phyloP scores from a whole-genome alignment of 2,888 invertebrate genomes.

The Philaethria dido region DNA sequence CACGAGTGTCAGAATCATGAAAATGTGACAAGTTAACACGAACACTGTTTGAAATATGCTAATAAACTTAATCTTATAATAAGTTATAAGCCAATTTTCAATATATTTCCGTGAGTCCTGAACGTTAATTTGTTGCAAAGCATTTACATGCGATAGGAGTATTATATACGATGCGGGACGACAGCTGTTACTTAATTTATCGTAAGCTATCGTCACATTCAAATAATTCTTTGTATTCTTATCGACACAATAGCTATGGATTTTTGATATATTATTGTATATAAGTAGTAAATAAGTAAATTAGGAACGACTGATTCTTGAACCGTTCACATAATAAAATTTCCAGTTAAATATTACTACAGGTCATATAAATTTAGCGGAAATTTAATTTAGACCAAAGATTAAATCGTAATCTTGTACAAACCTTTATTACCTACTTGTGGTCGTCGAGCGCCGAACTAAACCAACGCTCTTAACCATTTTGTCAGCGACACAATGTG shows the following conservation, averaged over 20 bases:
- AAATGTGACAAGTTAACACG: not conserved
- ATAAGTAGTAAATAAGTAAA: not conserved
- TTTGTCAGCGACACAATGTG: constrained; percentile 46
- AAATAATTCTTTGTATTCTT: constrained; percentile 21
- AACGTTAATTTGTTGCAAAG: constrained; percentile 38
- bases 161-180: constrained; percentile 36
- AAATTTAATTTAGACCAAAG: constrained; percentile 27
- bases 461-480: constrained; percentile 27
- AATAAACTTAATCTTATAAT: not conserved
- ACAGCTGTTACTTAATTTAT: constrained; percentile 46
- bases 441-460: constrained; percentile 19
- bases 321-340: constrained; percentile 12
- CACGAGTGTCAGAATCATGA: not conserved
- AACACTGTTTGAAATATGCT: not conserved
- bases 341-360: constrained; percentile 1
- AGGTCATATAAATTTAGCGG: constrained; percentile 21
- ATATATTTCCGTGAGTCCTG: constrained; percentile 15
- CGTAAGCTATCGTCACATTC: constrained; percentile 34
- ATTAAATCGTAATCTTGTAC: constrained; percentile 26
- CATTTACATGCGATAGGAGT: constrained; percentile 39
- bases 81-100: constrained; percentile 12
- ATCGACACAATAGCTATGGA: not conserved
- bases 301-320: not conserved
- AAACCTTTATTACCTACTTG: constrained; percentile 32
- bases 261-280: not conserved